Evolutionary conservation across 2,797 vertebrate genomes (phyloP), one percentile per base, ranked within the genome.

Genomic region (Centroberyx gerrardi): DNA sequence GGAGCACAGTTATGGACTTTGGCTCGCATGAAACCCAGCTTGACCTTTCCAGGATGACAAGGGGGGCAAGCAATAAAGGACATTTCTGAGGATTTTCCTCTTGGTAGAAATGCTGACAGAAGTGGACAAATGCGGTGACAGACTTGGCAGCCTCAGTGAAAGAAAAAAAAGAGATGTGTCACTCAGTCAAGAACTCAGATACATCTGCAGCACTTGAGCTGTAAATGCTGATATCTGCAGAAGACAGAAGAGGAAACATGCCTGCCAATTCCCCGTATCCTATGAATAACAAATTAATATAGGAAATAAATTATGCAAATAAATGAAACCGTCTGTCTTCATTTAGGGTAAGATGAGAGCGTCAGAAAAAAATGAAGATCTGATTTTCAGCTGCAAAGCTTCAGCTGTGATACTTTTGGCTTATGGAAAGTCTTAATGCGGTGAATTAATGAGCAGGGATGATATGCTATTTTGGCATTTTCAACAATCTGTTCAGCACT

Each of bases 231-330:
- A 81, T 81, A 81, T 81, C 48, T 51, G 73, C 66, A 73, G 78
- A 77, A 72, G 72, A 56, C 58, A 40, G 52, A 52, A 42, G 62
- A 74, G 72, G 77, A 85, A 85, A 74, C 71, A 67, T 49, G 78
- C 38, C 48, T 81, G 58, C 70, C 80, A 85, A 78, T 87, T 68
- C 54, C 59, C 63, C 63, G 42, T 62, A 75, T 79, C 74, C 54
- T 75, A 77, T 80, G 78, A 91, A 87, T 82, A 89, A 80, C 76
- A 87, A 80, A 90, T 85, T 66, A 68, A 78, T 66, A 63, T 52
- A 18, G 64, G 55, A 90, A 84, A 87, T 82, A 78, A 84, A 84
- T 89, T 78, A 88, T 88, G 75, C 84, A 88, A 87, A 88, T 88
- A 61, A 82, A 73, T 59, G 18, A 78, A 90, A 72, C 28, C 3